Evolutionary conservation across 2,113 vertebrate genomes (phyloP).

Genomic region (Puma concolor): DNA sequence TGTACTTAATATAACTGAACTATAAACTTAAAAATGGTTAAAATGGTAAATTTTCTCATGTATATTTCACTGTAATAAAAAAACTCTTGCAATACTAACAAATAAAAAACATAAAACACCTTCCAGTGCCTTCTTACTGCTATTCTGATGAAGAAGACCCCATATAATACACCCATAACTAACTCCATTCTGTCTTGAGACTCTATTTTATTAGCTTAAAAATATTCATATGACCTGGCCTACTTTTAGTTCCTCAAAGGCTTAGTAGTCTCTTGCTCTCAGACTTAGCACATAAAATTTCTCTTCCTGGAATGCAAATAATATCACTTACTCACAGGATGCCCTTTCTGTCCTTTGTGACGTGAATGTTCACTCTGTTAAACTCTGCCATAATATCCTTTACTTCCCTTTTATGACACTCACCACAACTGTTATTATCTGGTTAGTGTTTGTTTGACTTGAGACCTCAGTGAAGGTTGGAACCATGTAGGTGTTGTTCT

Average conservation of each 20-base stretch:
- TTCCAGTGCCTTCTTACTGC: not conserved
- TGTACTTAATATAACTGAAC: not conserved
- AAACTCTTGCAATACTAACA: not conserved
- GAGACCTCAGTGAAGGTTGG: not conserved
- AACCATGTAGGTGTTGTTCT: not conserved
- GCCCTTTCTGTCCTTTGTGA: not conserved
- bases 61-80: not conserved
- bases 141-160: not conserved
- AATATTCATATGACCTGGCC: not conserved
- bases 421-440: not conserved
- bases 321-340: not conserved
- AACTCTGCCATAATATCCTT: not conserved
- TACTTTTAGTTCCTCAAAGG: slow-evolving; percentile 22
- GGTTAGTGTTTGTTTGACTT: not conserved
- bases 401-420: not conserved
- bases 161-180: not conserved
- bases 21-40: not conserved
- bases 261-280: not conserved
- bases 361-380: not conserved
- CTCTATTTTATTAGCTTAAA: not conserved
- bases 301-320: not conserved
- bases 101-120: not conserved
- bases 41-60: slow-evolving; percentile 1
- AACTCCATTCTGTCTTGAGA: slow-evolving; percentile 5
- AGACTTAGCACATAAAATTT: not conserved